Conservation (phyloP, 2,888 invertebrate genomes). For the Liodrosophila aerea region DNA sequence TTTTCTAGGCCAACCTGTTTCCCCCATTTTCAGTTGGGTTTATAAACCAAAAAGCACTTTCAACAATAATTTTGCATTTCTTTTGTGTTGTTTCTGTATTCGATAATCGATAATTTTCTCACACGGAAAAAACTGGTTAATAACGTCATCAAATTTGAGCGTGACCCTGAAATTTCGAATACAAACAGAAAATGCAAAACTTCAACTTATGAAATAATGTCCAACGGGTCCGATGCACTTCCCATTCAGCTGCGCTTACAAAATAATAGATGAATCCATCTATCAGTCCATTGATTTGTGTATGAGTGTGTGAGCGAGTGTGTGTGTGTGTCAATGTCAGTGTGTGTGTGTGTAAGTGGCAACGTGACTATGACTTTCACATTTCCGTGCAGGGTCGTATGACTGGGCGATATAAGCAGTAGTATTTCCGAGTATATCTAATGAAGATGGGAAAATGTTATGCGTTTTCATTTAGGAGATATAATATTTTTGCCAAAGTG, state of each 20-base stretch:
- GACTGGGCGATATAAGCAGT: conserved; percentile 30
- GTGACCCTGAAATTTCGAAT: conserved; percentile 61
- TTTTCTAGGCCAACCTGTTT: too few relatives aligned
- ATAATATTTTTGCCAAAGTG: conserved; percentile 45
- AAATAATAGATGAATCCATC: conserved; percentile 32
- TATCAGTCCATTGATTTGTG: conserved; percentile 5
- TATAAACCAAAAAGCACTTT: too few relatives aligned
- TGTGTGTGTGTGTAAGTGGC: conserved; percentile 2
- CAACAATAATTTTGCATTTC: neutral
- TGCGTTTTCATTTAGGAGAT: conserved; percentile 34
- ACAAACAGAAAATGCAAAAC: conserved; percentile 7
- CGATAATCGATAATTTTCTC: conserved; percentile 10
- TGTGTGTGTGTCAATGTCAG: too few relatives aligned
- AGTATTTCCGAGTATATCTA: conserved; percentile 6
- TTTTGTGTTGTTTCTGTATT: too few relatives aligned
- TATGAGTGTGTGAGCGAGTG: too few relatives aligned
- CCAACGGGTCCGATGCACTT: conserved; percentile 26
- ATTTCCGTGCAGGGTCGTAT: conserved; percentile 34
- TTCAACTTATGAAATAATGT: conserved; percentile 57
- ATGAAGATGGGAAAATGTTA: conserved; percentile 39
- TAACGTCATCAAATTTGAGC: conserved; percentile 27
- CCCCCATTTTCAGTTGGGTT: too few relatives aligned
- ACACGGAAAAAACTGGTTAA: conserved; percentile 3
- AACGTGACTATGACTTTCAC: conserved; percentile 48
- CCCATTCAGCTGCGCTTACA: conserved; percentile 34